Conservation (phyloP, 1,140 invertebrate species). For the Sycophaga agraensis region DNA sequence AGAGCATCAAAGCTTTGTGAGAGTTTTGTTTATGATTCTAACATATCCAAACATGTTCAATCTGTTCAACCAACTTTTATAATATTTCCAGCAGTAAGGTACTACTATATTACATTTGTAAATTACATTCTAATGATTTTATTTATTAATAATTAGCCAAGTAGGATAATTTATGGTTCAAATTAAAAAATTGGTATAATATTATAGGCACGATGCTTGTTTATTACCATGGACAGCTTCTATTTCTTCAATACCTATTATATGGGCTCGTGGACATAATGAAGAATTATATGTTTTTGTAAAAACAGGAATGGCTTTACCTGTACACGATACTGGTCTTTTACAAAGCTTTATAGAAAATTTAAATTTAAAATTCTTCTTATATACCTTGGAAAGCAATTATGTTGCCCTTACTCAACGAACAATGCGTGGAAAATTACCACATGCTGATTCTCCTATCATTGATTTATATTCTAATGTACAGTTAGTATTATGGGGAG, state of each 20-base stretch:
- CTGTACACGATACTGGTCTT: constrained; percentile 42
- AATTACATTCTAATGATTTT: not conserved
- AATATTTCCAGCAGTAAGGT: constrained; percentile 52
- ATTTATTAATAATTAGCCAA: constrained; percentile 6
- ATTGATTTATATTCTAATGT: constrained; percentile 47
- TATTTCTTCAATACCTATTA: constrained; percentile 47
- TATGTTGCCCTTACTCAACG: constrained; percentile 41
- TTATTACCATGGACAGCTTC: constrained; percentile 45
- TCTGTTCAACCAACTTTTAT: constrained; percentile 45
- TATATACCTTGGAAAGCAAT: constrained; percentile 38
- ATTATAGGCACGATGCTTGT: constrained; percentile 51
- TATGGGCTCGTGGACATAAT: constrained; percentile 45
- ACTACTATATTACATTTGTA: constrained; percentile 15
- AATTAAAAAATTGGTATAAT: constrained; percentile 18
- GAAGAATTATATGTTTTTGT: constrained; percentile 51
- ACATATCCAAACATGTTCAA: constrained; percentile 37
- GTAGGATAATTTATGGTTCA: no score
- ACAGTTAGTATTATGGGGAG: constrained; percentile 48
- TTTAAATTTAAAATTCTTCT: constrained; percentile 37
- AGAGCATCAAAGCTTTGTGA: constrained; percentile 44
- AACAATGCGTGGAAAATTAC: constrained; percentile 36
- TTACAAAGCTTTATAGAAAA: constrained; percentile 42
- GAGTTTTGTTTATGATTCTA: constrained; percentile 37
- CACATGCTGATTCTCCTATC: constrained; percentile 33
- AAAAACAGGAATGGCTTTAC: constrained; percentile 46